A percentile compares a stretch with the other conserved stretches of the same genome.
These are phyloP conservation scores for Elgaria multicarinata DNA, from an alignment of 2,113 vertebrate species.

Conservation along the genomic window DNA sequence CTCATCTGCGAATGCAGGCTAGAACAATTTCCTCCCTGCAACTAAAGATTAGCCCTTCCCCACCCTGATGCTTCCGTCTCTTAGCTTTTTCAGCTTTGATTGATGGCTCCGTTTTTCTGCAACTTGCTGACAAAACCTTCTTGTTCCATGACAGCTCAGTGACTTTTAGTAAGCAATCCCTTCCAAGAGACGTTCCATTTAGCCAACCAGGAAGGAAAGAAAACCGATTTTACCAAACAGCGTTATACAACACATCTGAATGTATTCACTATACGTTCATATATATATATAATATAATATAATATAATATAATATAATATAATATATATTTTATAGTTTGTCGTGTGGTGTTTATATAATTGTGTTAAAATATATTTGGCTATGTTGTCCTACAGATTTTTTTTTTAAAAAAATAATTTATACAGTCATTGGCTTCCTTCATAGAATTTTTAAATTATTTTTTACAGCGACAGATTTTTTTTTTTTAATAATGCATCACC, in stretches of 20 bases:
- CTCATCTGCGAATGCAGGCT: neutral
- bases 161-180: slow-evolving; percentile 35
- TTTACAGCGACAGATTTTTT: slow-evolving; percentile 61
- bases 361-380: slow-evolving; percentile 70
- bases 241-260: slow-evolving; percentile 41
- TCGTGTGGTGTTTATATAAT: slow-evolving; percentile 70
- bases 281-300: neutral
- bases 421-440: slow-evolving; percentile 65
- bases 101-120: neutral
- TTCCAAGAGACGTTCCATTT: slow-evolving; percentile 50
- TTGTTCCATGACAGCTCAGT: neutral
- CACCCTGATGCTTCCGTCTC: neutral
- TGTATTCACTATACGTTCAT: slow-evolving; percentile 34
- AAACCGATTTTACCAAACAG: slow-evolving; percentile 22
- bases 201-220: slow-evolving; percentile 30
- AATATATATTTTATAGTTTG: slow-evolving; percentile 49
- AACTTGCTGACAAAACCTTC: slow-evolving; percentile 22
- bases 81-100: slow-evolving; percentile 5
- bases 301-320: slow-evolving; percentile 9
- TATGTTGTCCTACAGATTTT: slow-evolving; percentile 59
- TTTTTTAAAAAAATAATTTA: slow-evolving; percentile 68
- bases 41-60: neutral
- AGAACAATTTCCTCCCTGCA: slow-evolving; percentile 24
- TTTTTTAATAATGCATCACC: slow-evolving; percentile 35
- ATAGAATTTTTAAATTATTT: slow-evolving; percentile 65